Percentiles rank a stretch among this genome's conserved stretches.
These are phyloP conservation scores for Cepphus grylle DNA, from an alignment of 2,113 vertebrate genomes.

Conservation along the genomic window DNA sequence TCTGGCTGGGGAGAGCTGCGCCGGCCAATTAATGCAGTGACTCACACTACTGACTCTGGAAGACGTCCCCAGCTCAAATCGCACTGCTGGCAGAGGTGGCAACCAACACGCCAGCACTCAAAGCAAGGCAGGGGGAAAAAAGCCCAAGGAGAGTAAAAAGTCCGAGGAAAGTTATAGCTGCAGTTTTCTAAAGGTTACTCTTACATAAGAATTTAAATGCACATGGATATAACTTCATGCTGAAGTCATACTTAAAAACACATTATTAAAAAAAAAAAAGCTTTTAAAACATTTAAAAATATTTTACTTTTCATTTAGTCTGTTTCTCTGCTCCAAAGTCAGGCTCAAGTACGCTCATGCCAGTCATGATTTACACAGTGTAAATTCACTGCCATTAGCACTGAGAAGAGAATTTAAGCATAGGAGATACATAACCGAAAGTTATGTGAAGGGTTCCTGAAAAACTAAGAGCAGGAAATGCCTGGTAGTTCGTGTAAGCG, in stretches of 20 bases:
- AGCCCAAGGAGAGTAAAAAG: not conserved
- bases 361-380: not conserved
- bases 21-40: not conserved
- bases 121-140: not conserved
- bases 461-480: slow-evolving; percentile 26
- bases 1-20: not conserved
- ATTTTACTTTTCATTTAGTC: not conserved
- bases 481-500: not conserved
- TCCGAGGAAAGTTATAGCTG: not conserved
- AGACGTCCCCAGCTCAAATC: not conserved
- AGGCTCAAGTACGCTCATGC: not conserved
- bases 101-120: not conserved
- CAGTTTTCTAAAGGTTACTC: not conserved
- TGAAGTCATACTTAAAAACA: not conserved
- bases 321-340: not conserved
- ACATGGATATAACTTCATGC: not conserved
- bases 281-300: not conserved
- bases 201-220: not conserved
- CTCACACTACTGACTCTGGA: not conserved
- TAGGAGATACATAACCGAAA: not conserved
- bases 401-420: not conserved
- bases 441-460: not conserved
- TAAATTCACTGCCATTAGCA: not conserved
- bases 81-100: not conserved
- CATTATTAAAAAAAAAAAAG: not conserved